Evolutionary conservation across 2,113 vertebrate species (phyloP).

Genomic region (Actenoides hombroni): DNA sequence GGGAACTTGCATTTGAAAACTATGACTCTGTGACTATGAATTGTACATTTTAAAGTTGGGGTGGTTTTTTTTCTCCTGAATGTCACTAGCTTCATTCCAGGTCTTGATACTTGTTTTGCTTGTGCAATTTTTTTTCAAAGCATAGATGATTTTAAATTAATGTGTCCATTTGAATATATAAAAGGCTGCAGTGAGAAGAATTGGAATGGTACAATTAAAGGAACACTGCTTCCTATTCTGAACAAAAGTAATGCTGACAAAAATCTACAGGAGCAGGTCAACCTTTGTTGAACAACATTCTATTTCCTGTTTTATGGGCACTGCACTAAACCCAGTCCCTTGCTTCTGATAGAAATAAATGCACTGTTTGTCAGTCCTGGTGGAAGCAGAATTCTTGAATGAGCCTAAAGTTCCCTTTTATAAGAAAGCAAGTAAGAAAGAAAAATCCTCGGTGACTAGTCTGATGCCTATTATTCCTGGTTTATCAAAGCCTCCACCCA

Average conservation of each 20-base stretch:
- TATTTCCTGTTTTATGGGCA: slow-evolving; percentile 34
- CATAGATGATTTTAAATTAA: not conserved
- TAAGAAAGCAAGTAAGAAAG: slow-evolving; percentile 24
- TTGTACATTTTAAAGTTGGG: too few relatives aligned
- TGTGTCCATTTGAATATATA: not conserved
- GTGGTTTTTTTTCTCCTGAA: not conserved
- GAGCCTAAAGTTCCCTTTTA: slow-evolving; percentile 9
- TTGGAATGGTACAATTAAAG: slow-evolving; percentile 25
- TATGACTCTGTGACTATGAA: not conserved
- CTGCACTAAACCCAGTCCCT: not conserved
- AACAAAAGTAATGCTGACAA: not conserved
- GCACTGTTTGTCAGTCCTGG: not conserved
- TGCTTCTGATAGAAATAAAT: slow-evolving; percentile 16
- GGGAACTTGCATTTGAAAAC: not conserved
- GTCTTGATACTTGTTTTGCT: not conserved
- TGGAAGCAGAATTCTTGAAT: slow-evolving; percentile 26
- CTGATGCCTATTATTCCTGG: slow-evolving; percentile 1
- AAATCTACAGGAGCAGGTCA: slow-evolving; percentile 3
- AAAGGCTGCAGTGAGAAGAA: not conserved
- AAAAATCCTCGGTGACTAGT: slow-evolving; percentile 4
- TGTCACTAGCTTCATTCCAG: not conserved
- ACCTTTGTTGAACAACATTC: slow-evolving; percentile 7
- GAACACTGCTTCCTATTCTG: slow-evolving; percentile 26
- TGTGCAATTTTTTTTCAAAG: not conserved
- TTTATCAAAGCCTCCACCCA: slow-evolving; percentile 29